These are phyloP conservation scores for Agonum fuliginosum DNA, from an alignment of 2,888 invertebrate genomes.

Conservation along the genomic window DNA sequence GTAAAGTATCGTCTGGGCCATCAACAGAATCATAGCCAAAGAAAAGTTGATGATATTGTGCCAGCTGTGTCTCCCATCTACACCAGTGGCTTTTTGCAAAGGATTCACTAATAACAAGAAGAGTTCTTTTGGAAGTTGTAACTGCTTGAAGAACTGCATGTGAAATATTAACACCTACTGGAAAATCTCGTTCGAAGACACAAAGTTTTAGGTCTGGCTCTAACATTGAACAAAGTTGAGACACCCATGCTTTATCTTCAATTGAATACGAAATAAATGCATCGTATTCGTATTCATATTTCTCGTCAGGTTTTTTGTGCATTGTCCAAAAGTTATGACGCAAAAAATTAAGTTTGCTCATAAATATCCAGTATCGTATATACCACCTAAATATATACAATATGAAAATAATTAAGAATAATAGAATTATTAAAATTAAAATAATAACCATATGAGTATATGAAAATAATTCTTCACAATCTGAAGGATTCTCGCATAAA, in stretches of 20 bases:
- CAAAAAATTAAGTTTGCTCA: constrained; percentile 74
- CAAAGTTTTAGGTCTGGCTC: constrained; percentile 80
- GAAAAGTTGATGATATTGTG: constrained; percentile 79
- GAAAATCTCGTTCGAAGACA: constrained; percentile 82
- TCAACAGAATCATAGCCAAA: constrained; percentile 74
- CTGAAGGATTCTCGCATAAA: background rate
- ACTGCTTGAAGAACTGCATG: constrained; percentile 81
- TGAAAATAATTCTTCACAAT: background rate
- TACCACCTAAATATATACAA: constrained; percentile 70
- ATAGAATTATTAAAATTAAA: background rate
- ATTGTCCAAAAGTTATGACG: constrained; percentile 62
- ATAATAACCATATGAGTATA: background rate
- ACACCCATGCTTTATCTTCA: constrained; percentile 78
- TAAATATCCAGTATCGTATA: constrained; percentile 75
- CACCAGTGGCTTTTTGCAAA: constrained; percentile 85
- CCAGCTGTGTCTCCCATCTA: constrained; percentile 81
- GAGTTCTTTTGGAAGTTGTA: constrained; percentile 79
- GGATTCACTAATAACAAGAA: constrained; percentile 80
- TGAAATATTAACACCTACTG: constrained; percentile 78
- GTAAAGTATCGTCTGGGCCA: constrained; percentile 76
- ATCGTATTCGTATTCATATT: constrained; percentile 74
- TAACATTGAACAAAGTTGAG: constrained; percentile 77
- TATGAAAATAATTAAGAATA: constrained; percentile 37
- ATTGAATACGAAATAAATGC: constrained; percentile 79
- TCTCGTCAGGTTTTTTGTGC: constrained; percentile 57